Evolutionary conservation across 2,113 vertebrate genomes (phyloP).

Genomic region (Dendropsophus ebraccatus): DNA sequence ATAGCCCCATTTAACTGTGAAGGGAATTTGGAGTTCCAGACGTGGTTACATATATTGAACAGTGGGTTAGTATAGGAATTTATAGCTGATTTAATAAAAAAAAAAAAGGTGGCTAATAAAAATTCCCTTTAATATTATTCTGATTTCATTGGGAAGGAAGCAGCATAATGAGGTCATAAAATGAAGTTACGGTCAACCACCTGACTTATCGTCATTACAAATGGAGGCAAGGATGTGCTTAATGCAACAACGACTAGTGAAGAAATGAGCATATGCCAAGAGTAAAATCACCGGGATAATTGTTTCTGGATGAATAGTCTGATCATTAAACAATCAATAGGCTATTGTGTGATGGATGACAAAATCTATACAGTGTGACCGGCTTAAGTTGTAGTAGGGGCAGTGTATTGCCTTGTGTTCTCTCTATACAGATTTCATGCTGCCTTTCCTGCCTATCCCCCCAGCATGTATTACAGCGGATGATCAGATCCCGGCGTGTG

Average conservation of each 20-base stretch:
- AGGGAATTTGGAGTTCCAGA: no score
- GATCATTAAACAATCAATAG: background rate
- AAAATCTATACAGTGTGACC: background rate
- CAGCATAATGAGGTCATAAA: background rate
- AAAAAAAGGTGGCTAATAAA: no score
- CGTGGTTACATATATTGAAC: background rate
- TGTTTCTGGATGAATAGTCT: conserved; percentile 11
- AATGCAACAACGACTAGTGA: background rate
- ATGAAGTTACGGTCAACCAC: background rate
- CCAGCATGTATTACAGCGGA: background rate
- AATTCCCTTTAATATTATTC: background rate
- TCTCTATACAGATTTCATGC: background rate
- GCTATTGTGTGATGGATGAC: background rate
- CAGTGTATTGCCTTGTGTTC: background rate
- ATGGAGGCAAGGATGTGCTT: background rate
- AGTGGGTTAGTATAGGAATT: no score
- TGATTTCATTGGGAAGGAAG: background rate
- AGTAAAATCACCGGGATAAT: background rate
- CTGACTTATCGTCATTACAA: background rate
- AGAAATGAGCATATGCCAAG: background rate
- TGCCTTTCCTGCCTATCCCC: background rate
- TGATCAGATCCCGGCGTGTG: conserved; percentile 3
- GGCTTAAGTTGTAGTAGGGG: background rate
- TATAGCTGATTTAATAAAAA: no score
- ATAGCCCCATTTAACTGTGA: no score